Percentiles rank a stretch among this genome's conserved stretches.
Evolutionary conservation across 2,113 vertebrate species (phyloP).

Genomic region (Cavia aperea): DNA sequence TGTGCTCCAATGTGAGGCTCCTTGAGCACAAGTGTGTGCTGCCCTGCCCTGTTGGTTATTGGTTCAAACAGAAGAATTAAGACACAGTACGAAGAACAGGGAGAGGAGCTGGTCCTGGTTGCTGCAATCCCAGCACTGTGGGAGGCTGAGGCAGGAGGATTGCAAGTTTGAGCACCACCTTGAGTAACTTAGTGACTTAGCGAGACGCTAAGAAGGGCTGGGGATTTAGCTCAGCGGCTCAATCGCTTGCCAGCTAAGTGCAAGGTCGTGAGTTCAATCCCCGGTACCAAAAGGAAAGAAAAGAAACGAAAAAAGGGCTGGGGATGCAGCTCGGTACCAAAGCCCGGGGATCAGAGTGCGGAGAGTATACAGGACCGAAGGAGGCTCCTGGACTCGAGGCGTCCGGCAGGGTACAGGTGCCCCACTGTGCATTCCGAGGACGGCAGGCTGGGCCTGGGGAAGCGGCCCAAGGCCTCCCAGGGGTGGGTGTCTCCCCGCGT

Average conservation of each 20-base stretch:
- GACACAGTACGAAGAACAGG: not conserved
- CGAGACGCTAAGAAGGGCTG: not conserved
- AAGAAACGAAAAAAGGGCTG: not conserved
- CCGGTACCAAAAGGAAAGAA: too few relatives aligned
- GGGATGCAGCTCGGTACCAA: not conserved
- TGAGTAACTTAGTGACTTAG: not conserved
- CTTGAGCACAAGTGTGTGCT: not conserved
- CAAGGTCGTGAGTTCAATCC: too few relatives aligned
- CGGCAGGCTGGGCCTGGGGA: not conserved
- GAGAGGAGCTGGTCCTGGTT: not conserved
- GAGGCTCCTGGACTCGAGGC: accelerated
- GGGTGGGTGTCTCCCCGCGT: accelerated
- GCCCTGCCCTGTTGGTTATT: not conserved
- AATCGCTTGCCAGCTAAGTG: too few relatives aligned
- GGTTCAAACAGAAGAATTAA: not conserved
- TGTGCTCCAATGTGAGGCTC: not conserved
- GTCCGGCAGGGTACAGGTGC: accelerated
- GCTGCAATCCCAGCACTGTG: not conserved
- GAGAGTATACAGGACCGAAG: too few relatives aligned
- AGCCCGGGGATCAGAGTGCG: not conserved
- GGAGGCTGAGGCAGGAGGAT: not conserved
- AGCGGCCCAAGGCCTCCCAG: accelerated
- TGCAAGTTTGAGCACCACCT: not conserved
- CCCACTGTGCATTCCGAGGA: not conserved
- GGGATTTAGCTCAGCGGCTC: not conserved